A percentile compares a stretch with the other conserved stretches of the same genome.
Evolutionary conservation across 2,113 vertebrate genomes (phyloP).

Genomic region (Ptilonorhynchus violaceus): DNA sequence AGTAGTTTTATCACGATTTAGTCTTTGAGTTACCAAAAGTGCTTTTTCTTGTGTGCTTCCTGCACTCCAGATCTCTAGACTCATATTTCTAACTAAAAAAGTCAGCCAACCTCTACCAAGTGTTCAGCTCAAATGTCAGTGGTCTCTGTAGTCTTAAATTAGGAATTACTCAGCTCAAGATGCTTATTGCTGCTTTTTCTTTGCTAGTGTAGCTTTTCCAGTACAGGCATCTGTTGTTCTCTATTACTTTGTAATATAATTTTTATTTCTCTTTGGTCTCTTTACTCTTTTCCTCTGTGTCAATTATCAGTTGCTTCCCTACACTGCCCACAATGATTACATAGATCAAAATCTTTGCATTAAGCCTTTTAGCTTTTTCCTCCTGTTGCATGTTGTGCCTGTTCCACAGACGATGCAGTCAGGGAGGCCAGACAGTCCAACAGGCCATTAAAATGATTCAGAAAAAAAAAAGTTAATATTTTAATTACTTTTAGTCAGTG

Average conservation of each 20-base stretch:
- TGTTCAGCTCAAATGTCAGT: background rate
- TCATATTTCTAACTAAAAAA: background rate
- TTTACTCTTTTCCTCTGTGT: background rate
- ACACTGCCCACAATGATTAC: background rate
- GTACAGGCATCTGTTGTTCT: background rate
- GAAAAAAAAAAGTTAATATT: background rate
- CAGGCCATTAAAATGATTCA: background rate
- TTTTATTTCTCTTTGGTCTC: background rate
- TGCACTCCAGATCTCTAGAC: background rate
- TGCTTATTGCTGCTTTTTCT: background rate
- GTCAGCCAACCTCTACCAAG: background rate
- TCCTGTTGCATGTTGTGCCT: background rate
- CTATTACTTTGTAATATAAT: background rate
- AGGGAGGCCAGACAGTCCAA: background rate
- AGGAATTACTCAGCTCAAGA: background rate
- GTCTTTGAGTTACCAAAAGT: background rate
- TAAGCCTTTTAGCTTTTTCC: background rate
- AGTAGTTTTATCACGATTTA: background rate
- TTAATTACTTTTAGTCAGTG: background rate
- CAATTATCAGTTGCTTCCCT: background rate
- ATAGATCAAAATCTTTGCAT: background rate
- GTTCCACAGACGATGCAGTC: background rate
- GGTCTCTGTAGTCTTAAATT: background rate
- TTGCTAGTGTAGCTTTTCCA: background rate
- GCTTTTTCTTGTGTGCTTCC: background rate